Percentiles rank a stretch among this genome's conserved stretches.
phyloP scores from a whole-genome alignment of 1,140 invertebrate species.

The Tribolium madens region DNA sequence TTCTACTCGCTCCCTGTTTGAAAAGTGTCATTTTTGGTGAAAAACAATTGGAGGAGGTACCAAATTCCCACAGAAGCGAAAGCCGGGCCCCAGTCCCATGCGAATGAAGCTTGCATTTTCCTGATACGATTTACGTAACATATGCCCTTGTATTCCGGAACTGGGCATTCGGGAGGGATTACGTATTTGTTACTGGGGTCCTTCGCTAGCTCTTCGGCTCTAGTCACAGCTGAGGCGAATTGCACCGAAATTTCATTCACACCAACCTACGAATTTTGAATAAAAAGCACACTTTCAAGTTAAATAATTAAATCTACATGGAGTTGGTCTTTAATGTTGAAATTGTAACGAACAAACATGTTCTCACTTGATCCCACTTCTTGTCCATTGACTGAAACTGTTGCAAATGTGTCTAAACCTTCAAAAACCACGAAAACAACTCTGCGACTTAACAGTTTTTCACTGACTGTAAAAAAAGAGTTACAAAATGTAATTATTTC shows the following conservation, averaged over 20 bases:
- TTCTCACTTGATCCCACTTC: slow-evolving; percentile 80
- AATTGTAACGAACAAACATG: slow-evolving; percentile 90
- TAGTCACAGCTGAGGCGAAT: slow-evolving; percentile 82
- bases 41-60: slow-evolving; percentile 67
- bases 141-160: slow-evolving; percentile 85
- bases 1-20: slow-evolving; percentile 70
- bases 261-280: slow-evolving; percentile 65
- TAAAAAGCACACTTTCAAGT: background rate
- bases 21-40: slow-evolving; percentile 14
- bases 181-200: slow-evolving; percentile 71
- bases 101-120: slow-evolving; percentile 97
- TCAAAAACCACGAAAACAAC: slow-evolving; percentile 72
- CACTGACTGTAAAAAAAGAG: slow-evolving; percentile 32
- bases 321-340: slow-evolving; percentile 77
- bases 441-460: slow-evolving; percentile 38
- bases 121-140: slow-evolving; percentile 94
- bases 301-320: slow-evolving; percentile 53
- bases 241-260: slow-evolving; percentile 76
- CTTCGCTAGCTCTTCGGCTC: slow-evolving; percentile 72
- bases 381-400: slow-evolving; percentile 79
- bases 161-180: slow-evolving; percentile 85
- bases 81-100: slow-evolving; percentile 98
- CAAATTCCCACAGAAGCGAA: slow-evolving; percentile 95
- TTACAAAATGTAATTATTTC: background rate
- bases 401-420: slow-evolving; percentile 89